Percentiles rank a stretch among this genome's conserved stretches.
Conservation (phyloP, 1,140 invertebrate species). For the Drosophila suzukii region DNA sequence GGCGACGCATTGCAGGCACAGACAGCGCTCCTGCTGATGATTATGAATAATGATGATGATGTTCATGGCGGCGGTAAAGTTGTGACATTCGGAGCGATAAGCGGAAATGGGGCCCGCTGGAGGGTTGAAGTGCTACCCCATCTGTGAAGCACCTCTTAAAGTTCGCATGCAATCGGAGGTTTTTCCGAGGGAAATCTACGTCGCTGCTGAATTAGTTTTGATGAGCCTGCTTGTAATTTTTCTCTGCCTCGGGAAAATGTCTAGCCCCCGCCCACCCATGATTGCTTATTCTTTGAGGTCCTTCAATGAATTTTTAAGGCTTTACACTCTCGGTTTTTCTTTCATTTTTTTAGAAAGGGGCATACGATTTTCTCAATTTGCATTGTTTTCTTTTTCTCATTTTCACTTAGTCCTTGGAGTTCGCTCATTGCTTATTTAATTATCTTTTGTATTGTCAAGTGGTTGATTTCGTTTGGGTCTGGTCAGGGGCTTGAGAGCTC, state of each 20-base stretch:
- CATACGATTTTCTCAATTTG: conserved; percentile 64
- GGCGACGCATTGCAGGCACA: conserved; percentile 54
- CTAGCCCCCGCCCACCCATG: conserved; percentile 13
- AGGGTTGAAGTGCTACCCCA: conserved; percentile 15
- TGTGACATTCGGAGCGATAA: conserved; percentile 48
- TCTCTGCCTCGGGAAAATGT: conserved; percentile 13
- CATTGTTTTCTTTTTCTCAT: conserved; percentile 58
- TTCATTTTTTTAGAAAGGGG: conserved; percentile 19
- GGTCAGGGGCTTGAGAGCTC: conserved; percentile 29
- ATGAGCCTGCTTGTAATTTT: conserved; percentile 15
- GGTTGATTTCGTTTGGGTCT: conserved; percentile 60
- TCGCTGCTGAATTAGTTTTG: conserved; percentile 22
- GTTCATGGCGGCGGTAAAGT: conserved; percentile 57
- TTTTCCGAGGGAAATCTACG: conserved; percentile 3
- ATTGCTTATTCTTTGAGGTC: conserved; percentile 67
- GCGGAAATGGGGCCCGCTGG: conserved; percentile 26
- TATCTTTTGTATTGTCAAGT: conserved; percentile 81
- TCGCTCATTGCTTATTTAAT: conserved; percentile 80
- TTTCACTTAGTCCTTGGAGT: conserved; percentile 65
- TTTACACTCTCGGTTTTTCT: conserved; percentile 55
- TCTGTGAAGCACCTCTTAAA: conserved; percentile 21
- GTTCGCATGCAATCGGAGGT: not conserved
- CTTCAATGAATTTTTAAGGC: conserved; percentile 71
- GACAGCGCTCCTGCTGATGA: conserved; percentile 43
- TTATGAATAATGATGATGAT: conserved; percentile 47